These are phyloP conservation scores for Heliocidaris erythrogramma DNA, from an alignment of 35 echinoderm and acorn worm genomes.

Conservation along the genomic window DNA sequence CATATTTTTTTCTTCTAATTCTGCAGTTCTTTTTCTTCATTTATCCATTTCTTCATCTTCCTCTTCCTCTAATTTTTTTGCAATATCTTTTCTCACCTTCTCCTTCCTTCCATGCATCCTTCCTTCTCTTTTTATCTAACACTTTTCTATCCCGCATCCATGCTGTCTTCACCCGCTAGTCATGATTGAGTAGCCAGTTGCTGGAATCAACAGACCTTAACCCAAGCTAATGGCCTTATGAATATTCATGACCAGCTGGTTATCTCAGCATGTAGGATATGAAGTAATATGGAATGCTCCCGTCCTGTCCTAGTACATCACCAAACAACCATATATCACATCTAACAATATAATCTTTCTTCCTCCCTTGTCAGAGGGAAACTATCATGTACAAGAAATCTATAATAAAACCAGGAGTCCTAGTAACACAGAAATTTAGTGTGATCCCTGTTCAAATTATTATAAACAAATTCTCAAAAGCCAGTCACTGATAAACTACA, in stretches of 20 bases:
- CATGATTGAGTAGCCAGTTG: constrained; percentile 23
- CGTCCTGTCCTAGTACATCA: neutral
- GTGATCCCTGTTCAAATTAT: no score
- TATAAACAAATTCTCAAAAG: no score
- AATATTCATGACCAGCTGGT: constrained; percentile 49
- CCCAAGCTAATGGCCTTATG: constrained; percentile 36
- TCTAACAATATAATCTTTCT: neutral
- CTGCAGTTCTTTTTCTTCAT: neutral
- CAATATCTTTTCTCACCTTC: neutral
- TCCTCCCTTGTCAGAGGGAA: neutral
- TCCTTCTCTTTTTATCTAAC: neutral
- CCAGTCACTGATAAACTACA: no score
- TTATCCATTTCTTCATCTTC: neutral
- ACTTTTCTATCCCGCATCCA: neutral
- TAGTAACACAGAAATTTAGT: no score
- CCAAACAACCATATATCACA: neutral
- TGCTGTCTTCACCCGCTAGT: neutral
- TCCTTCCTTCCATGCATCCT: neutral
- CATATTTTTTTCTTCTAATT: no score
- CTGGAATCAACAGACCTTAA: constrained; percentile 43
- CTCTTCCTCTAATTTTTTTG: neutral
- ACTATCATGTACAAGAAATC: neutral
- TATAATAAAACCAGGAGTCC: no score
- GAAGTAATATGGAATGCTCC: neutral
- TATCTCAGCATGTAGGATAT: constrained; percentile 1